Base-by-base conservation (phyloP, 2,113 vertebrate species). In the Sorex fumeus region DNA sequence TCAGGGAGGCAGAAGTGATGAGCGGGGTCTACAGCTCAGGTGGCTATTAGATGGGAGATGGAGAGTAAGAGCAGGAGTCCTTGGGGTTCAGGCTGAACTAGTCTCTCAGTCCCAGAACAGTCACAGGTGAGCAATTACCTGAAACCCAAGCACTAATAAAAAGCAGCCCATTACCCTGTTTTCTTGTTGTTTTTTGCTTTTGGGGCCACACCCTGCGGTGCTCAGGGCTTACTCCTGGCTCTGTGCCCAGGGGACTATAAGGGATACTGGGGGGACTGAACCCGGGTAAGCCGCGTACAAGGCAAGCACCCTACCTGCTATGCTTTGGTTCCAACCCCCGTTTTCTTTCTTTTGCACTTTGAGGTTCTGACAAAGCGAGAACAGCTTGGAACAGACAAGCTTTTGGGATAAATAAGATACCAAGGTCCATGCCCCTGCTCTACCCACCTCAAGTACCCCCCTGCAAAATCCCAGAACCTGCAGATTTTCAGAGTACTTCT, bases 31-130 rank as follows among this genome's bases (percentile, higher is more conserved):
- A 27, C 13, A 70, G 47, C 32, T 36, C 74, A 71, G 50, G 45
- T 9, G 36, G 71, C 70, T 19, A 0, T 43, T 16, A n/a, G n/a
- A 45, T 69, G 45, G 50, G 50, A 30, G 64, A 0, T 13, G 23
- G 45, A 47, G 3, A 34, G 8, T 4, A 43, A 75, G 32, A 12
- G 45, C 30, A 60, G 45, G 6, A 18, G 23, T 43, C 78, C 70
- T 77, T 28, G 82, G 86, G 34, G 64, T 19, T 75, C 60, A 77
- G 53, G n/a, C 27, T 60, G n/a, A 87, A 75, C 47, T 71, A 78
- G 25, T 9, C 36, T 67, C 77, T 91, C 28, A 13, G 21, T 67
- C 21, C 70, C 30, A 34, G 34, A 72, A 71, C 11, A 89, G 76
- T 67, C 80, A 80, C 53, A 86, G 36, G 18, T 36, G 40, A 88